Evolutionary conservation across 2,113 vertebrate genomes (phyloP).

Genomic region (Terrapene triunguis): DNA sequence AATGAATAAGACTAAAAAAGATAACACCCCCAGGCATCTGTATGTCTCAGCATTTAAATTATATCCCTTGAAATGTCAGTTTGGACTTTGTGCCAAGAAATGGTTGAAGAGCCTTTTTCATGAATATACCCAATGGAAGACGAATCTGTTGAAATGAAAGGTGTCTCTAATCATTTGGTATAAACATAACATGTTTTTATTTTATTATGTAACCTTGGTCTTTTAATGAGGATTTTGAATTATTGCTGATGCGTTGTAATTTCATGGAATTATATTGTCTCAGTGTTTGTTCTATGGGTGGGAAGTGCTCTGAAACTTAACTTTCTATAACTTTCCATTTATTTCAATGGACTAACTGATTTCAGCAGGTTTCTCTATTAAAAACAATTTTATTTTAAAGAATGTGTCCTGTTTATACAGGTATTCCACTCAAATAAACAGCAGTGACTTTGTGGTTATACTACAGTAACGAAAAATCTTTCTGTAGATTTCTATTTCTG

Average conservation of each 20-base stretch:
- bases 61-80: conserved; percentile 84
- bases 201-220: conserved; percentile 82
- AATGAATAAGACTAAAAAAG: conserved; percentile 81
- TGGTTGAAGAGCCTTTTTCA: conserved; percentile 80
- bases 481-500: conserved; percentile 8
- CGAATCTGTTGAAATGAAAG: conserved; percentile 86
- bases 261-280: conserved; percentile 74
- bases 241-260: conserved; percentile 73
- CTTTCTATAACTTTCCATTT: conserved; percentile 61
- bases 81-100: conserved; percentile 84
- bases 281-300: conserved; percentile 31
- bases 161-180: conserved; percentile 84
- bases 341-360: conserved; percentile 58
- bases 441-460: not conserved
- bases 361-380: conserved; percentile 47
- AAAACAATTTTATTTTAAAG: conserved; percentile 2
- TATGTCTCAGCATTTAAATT: conserved; percentile 86
- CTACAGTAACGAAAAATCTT: not conserved
- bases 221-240: conserved; percentile 79
- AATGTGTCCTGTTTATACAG: conserved; percentile 7
- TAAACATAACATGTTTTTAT: conserved; percentile 81
- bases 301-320: conserved; percentile 32
- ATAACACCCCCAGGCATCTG: conserved; percentile 85
- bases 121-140: conserved; percentile 83
- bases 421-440: not conserved